phyloP scores from a whole-genome alignment of 2,797 vertebrate species.

The Chelmon rostratus region DNA sequence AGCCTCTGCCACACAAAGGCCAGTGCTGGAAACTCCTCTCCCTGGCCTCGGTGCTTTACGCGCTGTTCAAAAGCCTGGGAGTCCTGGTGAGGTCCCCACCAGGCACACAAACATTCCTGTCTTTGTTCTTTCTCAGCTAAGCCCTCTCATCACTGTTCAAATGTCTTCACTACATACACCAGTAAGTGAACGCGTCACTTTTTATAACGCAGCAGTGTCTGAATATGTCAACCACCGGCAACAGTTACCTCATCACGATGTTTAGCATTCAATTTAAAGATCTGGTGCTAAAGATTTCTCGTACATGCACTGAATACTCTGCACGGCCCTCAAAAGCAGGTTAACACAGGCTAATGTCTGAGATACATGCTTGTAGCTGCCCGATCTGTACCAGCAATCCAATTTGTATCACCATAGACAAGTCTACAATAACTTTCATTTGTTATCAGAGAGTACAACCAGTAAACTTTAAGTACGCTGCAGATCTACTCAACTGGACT shows the following conservation, averaged over 20 bases:
- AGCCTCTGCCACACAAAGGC: slow-evolving; percentile 11
- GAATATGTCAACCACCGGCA: not conserved
- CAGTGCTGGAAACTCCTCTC: slow-evolving; percentile 49
- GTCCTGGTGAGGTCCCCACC: slow-evolving; percentile 71
- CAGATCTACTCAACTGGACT: not conserved
- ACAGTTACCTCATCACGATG: no score
- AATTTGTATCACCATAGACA: no score
- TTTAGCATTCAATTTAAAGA: no score
- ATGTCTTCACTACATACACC: no score
- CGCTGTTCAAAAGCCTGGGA: slow-evolving; percentile 65
- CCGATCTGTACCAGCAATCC: no score
- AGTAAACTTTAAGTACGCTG: not conserved
- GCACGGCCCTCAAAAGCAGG: no score
- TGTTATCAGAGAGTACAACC: not conserved
- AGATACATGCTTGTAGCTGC: no score
- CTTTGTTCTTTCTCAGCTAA: not conserved
- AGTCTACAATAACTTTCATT: no score
- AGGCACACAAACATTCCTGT: not conserved
- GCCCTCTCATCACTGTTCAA: not conserved
- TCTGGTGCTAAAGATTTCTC: no score
- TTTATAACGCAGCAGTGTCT: not conserved
- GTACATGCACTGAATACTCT: no score
- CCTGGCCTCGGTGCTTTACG: slow-evolving; percentile 51
- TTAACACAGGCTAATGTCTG: no score
- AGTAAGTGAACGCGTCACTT: no score